Percentiles rank a stretch among this genome's conserved stretches.
phyloP scores from a whole-genome alignment of 2,888 invertebrate genomes.

The Harpalus rubripes region DNA sequence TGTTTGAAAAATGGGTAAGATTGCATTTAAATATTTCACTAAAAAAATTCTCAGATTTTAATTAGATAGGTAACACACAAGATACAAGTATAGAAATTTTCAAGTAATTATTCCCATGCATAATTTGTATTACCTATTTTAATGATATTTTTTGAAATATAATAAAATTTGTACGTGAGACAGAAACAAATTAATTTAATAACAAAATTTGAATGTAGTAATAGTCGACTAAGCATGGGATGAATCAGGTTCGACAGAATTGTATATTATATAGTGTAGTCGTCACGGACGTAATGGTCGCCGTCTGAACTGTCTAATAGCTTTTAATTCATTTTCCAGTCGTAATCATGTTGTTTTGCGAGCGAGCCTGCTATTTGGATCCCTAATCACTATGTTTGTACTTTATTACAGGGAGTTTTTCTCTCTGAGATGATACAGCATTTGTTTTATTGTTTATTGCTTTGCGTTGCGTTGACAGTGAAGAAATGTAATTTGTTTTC shows the following conservation, averaged over 20 bases:
- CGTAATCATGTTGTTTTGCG: constrained; percentile 69
- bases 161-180: no score
- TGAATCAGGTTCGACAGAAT: neutral
- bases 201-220: no score
- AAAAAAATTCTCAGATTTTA: no score
- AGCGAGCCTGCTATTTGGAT: constrained; percentile 69
- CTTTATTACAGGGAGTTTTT: constrained; percentile 61
- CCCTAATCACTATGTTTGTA: constrained; percentile 69
- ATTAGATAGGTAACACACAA: no score
- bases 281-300: constrained; percentile 61
- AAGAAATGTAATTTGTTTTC: constrained; percentile 73
- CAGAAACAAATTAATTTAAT: no score
- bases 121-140: no score
- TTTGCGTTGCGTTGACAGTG: constrained; percentile 47
- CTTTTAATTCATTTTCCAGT: constrained; percentile 70
- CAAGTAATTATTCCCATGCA: no score
- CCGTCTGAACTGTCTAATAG: constrained; percentile 64
- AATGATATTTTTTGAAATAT: no score
- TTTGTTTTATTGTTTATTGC: constrained; percentile 52
- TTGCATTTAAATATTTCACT: no score
- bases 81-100: no score
- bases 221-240: neutral
- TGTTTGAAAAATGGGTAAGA: no score
- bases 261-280: constrained; percentile 33
- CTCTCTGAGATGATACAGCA: constrained; percentile 26